A percentile compares a stretch with the other conserved stretches of the same genome.
Evolutionary conservation across 2,797 vertebrate species (phyloP).

Genomic region (Catharus ustulatus): DNA sequence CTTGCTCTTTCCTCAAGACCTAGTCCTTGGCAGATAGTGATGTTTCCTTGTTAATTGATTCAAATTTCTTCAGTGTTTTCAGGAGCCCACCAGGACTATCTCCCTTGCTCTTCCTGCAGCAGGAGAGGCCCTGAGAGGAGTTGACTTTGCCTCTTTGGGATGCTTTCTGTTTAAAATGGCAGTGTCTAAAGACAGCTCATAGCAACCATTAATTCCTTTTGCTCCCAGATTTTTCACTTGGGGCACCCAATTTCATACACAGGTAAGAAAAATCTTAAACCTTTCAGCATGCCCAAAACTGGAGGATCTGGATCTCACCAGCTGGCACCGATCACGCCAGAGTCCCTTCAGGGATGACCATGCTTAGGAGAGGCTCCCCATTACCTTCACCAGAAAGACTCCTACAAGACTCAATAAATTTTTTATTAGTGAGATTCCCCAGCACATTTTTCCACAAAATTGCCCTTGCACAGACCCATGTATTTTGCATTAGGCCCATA

Average conservation of each 20-base stretch:
- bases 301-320: background rate
- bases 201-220: background rate
- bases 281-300: background rate
- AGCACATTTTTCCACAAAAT: background rate
- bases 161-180: background rate
- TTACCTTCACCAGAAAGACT: background rate
- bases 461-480: background rate
- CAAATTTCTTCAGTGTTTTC: background rate
- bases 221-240: background rate
- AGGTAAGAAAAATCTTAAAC: background rate
- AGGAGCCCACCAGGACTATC: background rate
- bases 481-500: background rate
- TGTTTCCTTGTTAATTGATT: background rate
- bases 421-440: background rate
- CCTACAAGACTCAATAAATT: background rate
- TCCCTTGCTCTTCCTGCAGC: background rate
- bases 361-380: background rate
- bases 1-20: background rate
- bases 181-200: background rate
- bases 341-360: background rate
- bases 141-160: background rate
- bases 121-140: background rate
- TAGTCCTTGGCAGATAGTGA: background rate
- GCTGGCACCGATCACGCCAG: background rate
- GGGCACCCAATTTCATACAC: background rate